These are phyloP conservation scores for Drepanosiphum platanoidis DNA, from an alignment of 2,888 invertebrate species.

Conservation along the genomic window DNA sequence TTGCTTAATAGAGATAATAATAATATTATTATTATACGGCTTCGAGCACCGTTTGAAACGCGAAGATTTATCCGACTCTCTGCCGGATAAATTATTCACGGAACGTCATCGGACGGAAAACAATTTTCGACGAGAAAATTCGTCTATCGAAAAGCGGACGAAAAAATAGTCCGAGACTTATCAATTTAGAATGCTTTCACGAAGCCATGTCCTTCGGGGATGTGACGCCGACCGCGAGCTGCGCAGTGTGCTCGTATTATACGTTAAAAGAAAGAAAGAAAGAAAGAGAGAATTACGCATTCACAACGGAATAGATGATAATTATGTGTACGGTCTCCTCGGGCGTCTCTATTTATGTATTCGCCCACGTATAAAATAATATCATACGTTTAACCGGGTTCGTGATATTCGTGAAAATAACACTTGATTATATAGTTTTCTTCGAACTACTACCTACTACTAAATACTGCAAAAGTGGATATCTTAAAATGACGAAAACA, in stretches of 20 bases:
- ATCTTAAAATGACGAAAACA: not conserved
- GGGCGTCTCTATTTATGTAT: not conserved
- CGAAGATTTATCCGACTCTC: conserved; percentile 8
- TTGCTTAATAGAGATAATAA: no score
- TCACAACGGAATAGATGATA: not conserved
- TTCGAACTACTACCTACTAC: not conserved
- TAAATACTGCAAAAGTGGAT: no score
- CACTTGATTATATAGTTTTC: not conserved
- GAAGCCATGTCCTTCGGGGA: no score
- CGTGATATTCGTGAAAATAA: not conserved
- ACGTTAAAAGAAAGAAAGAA: not conserved
- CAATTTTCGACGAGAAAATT: not conserved
- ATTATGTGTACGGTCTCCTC: not conserved
- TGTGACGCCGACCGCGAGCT: not conserved
- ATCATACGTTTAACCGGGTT: not conserved
- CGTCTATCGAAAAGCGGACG: no score
- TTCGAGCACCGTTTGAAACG: not conserved
- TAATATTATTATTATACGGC: no score
- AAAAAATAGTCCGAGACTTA: not conserved
- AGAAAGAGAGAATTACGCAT: no score
- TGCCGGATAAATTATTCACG: not conserved
- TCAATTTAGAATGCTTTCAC: not conserved
- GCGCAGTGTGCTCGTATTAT: no score
- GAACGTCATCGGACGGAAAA: not conserved
- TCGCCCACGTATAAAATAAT: not conserved